Percentiles rank a stretch among this genome's conserved stretches.
Evolutionary conservation across 2,113 vertebrate species (phyloP).

Genomic region (Calcarius ornatus): DNA sequence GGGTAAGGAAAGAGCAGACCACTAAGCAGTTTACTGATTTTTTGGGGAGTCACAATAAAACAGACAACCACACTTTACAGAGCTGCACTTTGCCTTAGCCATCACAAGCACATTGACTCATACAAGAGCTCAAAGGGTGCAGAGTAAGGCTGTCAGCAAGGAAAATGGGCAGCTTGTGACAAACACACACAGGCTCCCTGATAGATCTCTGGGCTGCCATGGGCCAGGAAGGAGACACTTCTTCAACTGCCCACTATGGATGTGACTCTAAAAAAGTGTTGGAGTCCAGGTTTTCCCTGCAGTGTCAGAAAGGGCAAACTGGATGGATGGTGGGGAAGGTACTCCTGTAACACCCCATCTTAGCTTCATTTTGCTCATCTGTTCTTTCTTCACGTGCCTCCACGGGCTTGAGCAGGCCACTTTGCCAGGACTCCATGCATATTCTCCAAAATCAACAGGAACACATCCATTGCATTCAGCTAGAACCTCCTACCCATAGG

Average conservation of each 20-base stretch:
- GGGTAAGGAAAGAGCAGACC: not conserved
- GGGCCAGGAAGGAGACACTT: not conserved
- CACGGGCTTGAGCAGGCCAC: not conserved
- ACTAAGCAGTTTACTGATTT: not conserved
- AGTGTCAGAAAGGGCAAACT: not conserved
- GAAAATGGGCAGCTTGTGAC: not conserved
- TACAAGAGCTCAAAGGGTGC: not conserved
- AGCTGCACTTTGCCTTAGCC: not conserved
- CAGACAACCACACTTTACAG: not conserved
- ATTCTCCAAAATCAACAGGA: not conserved
- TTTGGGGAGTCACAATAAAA: not conserved
- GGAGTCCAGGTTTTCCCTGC: not conserved
- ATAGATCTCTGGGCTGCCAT: not conserved
- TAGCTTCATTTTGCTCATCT: not conserved
- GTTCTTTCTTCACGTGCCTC: not conserved
- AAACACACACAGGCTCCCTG: not conserved
- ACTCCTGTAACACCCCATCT: not conserved
- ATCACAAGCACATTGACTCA: not conserved
- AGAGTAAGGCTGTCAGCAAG: not conserved
- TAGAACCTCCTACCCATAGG: not conserved
- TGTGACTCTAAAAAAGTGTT: not conserved
- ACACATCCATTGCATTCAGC: rapidly evolving
- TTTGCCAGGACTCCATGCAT: not conserved
- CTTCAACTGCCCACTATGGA: not conserved
- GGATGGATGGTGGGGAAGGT: not conserved